phyloP scores from a whole-genome alignment of 2,113 vertebrate genomes.

The Chlorodrepanis virens region DNA sequence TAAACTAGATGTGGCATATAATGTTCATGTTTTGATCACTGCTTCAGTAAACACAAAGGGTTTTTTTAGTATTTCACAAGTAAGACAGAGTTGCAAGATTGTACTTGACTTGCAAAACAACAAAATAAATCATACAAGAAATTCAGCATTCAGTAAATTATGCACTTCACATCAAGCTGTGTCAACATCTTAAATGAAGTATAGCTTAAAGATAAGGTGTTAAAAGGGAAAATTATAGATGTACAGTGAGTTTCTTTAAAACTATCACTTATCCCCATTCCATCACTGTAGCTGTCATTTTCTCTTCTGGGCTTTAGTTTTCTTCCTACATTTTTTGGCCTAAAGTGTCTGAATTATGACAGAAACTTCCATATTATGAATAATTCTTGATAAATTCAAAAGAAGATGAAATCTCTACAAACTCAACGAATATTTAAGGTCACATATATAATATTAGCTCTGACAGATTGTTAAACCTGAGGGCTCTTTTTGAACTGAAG shows the following conservation, averaged over 20 bases:
- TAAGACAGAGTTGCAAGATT: background rate
- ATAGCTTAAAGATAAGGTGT: constrained; percentile 34
- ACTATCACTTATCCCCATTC: constrained; percentile 27
- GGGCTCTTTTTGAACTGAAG: background rate
- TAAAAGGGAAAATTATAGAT: constrained; percentile 47
- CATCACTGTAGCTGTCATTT: constrained; percentile 14
- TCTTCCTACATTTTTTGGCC: background rate
- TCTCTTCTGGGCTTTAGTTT: background rate
- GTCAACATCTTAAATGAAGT: constrained; percentile 9
- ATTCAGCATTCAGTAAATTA: constrained; percentile 32
- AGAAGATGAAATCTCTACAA: background rate
- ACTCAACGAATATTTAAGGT: constrained; percentile 25
- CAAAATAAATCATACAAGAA: constrained; percentile 48
- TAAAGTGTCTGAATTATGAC: constrained; percentile 8
- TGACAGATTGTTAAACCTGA: background rate
- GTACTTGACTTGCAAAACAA: constrained; percentile 44
- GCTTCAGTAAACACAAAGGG: background rate
- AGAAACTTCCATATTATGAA: background rate
- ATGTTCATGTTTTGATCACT: constrained; percentile 36
- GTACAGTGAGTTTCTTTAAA: constrained; percentile 1
- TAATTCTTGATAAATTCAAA: constrained; percentile 20
- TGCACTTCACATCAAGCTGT: background rate
- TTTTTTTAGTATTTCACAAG: background rate
- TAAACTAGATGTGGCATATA: constrained; percentile 22
- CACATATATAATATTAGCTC: background rate